These are phyloP conservation scores for Nephrotoma guestfalica DNA, from an alignment of 2,888 invertebrate genomes.

Conservation along the genomic window DNA sequence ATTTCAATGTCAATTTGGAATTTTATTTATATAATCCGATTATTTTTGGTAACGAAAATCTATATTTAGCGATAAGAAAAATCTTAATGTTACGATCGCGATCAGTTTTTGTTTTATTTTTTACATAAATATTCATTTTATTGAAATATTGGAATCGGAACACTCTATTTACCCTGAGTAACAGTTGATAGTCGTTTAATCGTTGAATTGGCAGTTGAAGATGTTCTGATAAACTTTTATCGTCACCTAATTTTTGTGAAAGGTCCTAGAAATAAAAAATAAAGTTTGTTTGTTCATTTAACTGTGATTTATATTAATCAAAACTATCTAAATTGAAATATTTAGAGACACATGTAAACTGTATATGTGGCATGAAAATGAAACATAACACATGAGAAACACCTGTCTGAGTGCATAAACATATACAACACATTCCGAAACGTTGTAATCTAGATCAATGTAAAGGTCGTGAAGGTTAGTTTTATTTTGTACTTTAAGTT, in stretches of 20 bases:
- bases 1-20: neutral
- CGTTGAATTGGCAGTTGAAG: slow-evolving; percentile 87
- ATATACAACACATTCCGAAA: neutral
- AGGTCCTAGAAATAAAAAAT: slow-evolving; percentile 46
- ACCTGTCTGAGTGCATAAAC: neutral
- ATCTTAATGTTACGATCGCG: neutral
- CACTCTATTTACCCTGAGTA: slow-evolving; percentile 59
- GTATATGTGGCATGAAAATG: neutral
- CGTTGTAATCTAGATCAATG: neutral
- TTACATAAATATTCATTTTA: neutral
- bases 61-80: neutral
- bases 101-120: neutral
- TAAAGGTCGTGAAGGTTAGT: neutral
- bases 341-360: neutral
- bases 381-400: neutral
- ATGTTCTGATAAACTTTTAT: slow-evolving; percentile 79
- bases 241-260: slow-evolving; percentile 72
- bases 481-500: neutral
- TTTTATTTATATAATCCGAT: neutral
- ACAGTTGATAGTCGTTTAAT: slow-evolving; percentile 91
- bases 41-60: slow-evolving; percentile 1
- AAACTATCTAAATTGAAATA: neutral
- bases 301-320: neutral
- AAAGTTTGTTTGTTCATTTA: neutral
- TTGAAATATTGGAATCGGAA: neutral